phyloP scores from a whole-genome alignment of 2,797 vertebrate genomes.

The Allobates femoralis region DNA sequence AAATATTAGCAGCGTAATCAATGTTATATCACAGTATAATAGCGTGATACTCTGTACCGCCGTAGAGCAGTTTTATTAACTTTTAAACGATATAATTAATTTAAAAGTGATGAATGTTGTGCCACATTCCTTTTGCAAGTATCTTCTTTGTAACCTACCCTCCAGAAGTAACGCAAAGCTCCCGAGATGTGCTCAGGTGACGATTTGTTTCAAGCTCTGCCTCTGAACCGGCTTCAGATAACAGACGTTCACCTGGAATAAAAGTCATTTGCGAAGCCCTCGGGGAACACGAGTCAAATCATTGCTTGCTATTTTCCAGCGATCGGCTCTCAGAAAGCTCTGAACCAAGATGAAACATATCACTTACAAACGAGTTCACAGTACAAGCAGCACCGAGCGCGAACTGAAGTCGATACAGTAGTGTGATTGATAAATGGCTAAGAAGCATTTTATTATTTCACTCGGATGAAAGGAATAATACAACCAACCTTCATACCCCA shows the following conservation, averaged over 20 bases:
- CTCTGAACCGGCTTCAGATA: neutral
- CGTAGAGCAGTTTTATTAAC: neutral
- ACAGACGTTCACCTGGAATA: neutral
- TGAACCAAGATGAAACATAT: conserved; percentile 19
- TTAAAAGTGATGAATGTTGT: neutral
- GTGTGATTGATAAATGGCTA: neutral
- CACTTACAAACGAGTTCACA: neutral
- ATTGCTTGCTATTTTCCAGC: neutral
- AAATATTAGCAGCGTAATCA: neutral
- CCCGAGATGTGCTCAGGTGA: neutral
- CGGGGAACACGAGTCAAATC: neutral
- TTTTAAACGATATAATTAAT: neutral
- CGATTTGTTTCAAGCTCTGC: conserved; percentile 5
- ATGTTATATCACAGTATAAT: neutral
- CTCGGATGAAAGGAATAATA: neutral
- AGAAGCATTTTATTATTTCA: neutral
- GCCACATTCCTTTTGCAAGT: neutral
- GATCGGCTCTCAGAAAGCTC: neutral
- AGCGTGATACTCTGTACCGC: neutral
- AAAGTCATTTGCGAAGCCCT: neutral
- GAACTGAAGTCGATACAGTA: too few relatives aligned
- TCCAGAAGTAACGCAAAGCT: neutral
- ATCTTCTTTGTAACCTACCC: neutral
- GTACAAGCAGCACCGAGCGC: neutral
- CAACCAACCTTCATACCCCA: neutral